Evolutionary conservation across 2,888 invertebrate genomes (phyloP).

Genomic region (Muscina levida): DNA sequence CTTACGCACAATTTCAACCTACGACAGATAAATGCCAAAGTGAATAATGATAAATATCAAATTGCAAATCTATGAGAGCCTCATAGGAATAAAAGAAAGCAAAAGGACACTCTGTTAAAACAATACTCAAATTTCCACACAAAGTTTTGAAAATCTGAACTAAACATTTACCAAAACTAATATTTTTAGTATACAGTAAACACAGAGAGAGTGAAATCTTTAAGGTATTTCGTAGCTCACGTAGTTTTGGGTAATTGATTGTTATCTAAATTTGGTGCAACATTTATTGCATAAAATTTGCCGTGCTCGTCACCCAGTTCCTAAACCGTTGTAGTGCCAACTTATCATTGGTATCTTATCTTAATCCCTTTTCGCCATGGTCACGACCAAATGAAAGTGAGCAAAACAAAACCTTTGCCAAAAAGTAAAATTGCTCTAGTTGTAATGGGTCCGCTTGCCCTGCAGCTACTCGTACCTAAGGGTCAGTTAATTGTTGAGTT

Average conservation of each 20-base stretch:
- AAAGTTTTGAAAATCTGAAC: not conserved
- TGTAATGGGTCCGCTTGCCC: not conserved
- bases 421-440: constrained; percentile 36
- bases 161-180: constrained; percentile 14
- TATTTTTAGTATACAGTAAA: not conserved
- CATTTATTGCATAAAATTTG: constrained; percentile 30
- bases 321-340: constrained; percentile 8
- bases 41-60: constrained; percentile 41
- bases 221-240: not conserved
- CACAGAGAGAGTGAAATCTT: not conserved
- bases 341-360: constrained; percentile 1
- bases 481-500: constrained; percentile 17
- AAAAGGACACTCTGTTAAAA: constrained; percentile 41
- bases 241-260: not conserved
- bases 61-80: constrained; percentile 39
- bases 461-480: not conserved
- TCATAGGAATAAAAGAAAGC: not conserved
- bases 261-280: not conserved
- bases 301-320: not conserved
- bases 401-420: not conserved
- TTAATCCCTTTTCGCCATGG: not conserved
- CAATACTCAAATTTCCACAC: constrained; percentile 34
- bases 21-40: constrained; percentile 2
- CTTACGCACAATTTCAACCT: constrained; percentile 3
- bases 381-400: constrained; percentile 2